phyloP scores from a whole-genome alignment of 2,888 invertebrate genomes.

The Thereva unica region DNA sequence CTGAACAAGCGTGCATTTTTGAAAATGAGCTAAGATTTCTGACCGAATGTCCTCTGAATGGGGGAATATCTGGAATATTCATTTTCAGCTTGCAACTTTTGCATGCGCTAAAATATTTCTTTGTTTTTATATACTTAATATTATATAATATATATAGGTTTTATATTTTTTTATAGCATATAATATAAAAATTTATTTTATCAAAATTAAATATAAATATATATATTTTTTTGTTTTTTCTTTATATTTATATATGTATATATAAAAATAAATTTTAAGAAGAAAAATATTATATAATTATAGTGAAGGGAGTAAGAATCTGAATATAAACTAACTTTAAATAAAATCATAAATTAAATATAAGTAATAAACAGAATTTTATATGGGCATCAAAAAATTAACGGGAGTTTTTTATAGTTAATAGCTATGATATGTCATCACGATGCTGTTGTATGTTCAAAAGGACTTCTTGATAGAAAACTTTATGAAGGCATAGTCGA shows the following conservation, averaged over 20 bases:
- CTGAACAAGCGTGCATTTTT: conserved; percentile 55
- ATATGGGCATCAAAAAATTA: no score
- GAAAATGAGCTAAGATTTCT: conserved; percentile 52
- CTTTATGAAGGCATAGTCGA: no score
- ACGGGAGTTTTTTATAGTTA: no score
- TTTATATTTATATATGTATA: neutral
- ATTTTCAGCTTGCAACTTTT: conserved; percentile 57
- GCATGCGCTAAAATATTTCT: conserved; percentile 54
- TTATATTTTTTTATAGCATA: neutral
- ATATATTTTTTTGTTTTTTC: neutral
- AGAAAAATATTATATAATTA: no score
- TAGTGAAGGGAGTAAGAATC: no score
- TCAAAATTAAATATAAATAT: conserved; percentile 22
- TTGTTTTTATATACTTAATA: conserved; percentile 32
- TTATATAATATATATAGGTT: neutral
- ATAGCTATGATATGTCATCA: no score
- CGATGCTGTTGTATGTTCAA: no score
- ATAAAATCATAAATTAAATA: no score
- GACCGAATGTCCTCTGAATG: conserved; percentile 57
- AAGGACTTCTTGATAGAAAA: no score
- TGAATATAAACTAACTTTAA: no score
- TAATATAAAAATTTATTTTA: conserved; percentile 6
- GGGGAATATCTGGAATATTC: conserved; percentile 57
- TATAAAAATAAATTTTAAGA: neutral
- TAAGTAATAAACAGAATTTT: no score